phyloP scores from a whole-genome alignment of 2,888 invertebrate species.

The Stenotaenia linearis region DNA sequence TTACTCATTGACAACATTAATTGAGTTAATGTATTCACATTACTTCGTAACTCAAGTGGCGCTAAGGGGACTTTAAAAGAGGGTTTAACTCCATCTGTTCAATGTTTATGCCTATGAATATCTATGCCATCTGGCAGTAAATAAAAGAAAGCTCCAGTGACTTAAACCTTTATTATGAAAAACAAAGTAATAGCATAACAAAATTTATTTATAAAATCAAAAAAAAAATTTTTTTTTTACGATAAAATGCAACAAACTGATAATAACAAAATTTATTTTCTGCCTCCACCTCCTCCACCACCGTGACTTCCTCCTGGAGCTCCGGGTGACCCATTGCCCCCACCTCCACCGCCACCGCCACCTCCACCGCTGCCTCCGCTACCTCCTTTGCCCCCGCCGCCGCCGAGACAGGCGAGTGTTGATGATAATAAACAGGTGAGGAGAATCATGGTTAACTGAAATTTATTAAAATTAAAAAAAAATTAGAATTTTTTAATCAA shows the following conservation, averaged over 20 bases:
- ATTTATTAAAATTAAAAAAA: not conserved
- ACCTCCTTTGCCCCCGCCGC: not conserved
- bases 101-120: not conserved
- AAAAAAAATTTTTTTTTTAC: not conserved
- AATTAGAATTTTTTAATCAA: no score
- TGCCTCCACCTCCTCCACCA: not conserved
- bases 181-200: no score
- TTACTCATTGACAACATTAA: not conserved
- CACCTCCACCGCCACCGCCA: not conserved
- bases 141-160: no score
- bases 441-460: not conserved
- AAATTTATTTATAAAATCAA: no score
- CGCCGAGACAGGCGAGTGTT: not conserved
- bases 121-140: not conserved
- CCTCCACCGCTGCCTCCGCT: not conserved
- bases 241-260: no score
- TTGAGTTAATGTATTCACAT: not conserved
- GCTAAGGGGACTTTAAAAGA: not conserved
- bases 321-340: not conserved
- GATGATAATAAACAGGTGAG: not conserved
- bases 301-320: not conserved
- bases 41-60: not conserved
- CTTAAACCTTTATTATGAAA: no score
- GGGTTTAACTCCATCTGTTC: not conserved
- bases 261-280: not conserved